Conservation (phyloP, 2,113 vertebrate species). For the Copsychus sechellarum region DNA sequence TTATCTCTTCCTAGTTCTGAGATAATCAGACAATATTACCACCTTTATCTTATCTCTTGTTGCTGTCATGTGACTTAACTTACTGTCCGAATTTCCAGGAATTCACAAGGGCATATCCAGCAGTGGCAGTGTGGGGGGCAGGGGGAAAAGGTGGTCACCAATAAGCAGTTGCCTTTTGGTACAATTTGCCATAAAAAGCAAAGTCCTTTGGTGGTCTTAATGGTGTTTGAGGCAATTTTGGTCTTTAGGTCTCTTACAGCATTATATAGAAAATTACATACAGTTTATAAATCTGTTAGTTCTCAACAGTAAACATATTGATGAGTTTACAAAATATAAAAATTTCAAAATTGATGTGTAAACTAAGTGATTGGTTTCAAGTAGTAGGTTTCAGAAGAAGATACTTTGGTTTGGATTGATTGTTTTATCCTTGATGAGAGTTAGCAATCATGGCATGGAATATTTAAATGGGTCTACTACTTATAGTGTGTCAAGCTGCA, state of each 20-base stretch:
- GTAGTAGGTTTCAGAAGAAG: background rate
- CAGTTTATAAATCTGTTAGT: background rate
- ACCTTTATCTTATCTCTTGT: background rate
- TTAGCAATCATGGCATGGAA: background rate
- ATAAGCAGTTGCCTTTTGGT: background rate
- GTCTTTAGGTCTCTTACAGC: background rate
- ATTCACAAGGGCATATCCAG: background rate
- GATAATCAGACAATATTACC: accelerated
- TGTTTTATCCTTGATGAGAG: background rate
- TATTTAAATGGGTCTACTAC: background rate
- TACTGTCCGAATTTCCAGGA: background rate
- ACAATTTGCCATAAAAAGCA: background rate
- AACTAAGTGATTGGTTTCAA: background rate
- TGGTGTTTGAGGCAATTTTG: accelerated
- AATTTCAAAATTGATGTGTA: no score
- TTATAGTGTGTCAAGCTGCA: background rate
- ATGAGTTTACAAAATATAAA: background rate
- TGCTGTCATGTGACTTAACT: background rate
- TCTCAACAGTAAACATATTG: background rate
- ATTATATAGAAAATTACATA: background rate
- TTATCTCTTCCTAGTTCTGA: background rate
- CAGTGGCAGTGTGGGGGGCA: no score
- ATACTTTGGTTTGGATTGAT: background rate
- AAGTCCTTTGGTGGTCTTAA: background rate
- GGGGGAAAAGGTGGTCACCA: background rate